These are phyloP conservation scores for Leptinotarsa tumamoca DNA, from an alignment of 2,888 invertebrate genomes.

Conservation along the genomic window DNA sequence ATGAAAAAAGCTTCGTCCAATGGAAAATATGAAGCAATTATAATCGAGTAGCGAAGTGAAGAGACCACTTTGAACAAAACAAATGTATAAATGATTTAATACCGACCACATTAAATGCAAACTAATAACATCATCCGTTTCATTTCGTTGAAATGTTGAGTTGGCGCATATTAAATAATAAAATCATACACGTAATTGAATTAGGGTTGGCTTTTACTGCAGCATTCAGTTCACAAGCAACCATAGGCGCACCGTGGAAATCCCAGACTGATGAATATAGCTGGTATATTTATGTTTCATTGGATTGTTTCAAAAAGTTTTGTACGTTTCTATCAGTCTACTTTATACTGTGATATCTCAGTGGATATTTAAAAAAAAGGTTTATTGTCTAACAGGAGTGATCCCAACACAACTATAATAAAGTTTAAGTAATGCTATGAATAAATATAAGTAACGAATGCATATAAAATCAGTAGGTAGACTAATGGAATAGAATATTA, in stretches of 20 bases:
- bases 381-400: no score
- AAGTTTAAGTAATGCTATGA: no score
- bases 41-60: slow-evolving; percentile 21
- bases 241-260: background rate
- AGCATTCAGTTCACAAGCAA: background rate
- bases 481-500: no score
- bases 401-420: no score
- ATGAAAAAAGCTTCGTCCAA: slow-evolving; percentile 10
- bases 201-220: slow-evolving; percentile 47
- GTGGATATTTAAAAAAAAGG: no score
- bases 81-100: slow-evolving; percentile 47
- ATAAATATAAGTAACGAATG: no score
- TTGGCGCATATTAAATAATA: slow-evolving; percentile 55
- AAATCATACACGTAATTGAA: slow-evolving; percentile 60
- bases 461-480: no score
- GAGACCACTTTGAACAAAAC: slow-evolving; percentile 24
- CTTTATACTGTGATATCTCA: no score
- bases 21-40: slow-evolving; percentile 29
- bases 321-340: no score
- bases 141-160: slow-evolving; percentile 42
- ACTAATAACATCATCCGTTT: slow-evolving; percentile 43
- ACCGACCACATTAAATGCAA: slow-evolving; percentile 42
- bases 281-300: no score
- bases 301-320: no score
- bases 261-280: no score